phyloP scores from a whole-genome alignment of 2,888 invertebrate genomes.

The Neoaliturus tenellus region DNA sequence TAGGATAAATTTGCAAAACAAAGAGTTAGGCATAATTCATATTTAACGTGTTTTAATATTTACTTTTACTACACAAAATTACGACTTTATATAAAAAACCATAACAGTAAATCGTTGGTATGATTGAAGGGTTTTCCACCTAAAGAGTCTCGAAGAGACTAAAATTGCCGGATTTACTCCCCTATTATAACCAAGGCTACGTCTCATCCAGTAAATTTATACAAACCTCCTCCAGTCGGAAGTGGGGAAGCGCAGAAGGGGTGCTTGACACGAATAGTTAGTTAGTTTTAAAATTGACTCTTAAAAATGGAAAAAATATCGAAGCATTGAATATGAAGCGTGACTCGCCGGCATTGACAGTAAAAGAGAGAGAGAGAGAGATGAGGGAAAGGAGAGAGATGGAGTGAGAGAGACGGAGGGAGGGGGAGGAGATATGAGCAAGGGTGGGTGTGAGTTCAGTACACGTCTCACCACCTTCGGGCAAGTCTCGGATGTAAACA shows the following conservation, averaged over 20 bases:
- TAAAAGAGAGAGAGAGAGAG: not conserved
- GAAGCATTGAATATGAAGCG: not conserved
- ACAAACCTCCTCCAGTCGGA: not conserved
- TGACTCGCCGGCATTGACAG: not conserved
- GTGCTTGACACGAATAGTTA: not conserved
- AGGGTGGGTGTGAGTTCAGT: not conserved
- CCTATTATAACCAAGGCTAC: too few species aligned
- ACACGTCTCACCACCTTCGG: slow-evolving; percentile 1
- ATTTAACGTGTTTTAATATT: too few species aligned
- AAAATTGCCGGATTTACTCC: too few species aligned
- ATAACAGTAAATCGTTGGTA: too few species aligned
- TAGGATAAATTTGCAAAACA: too few species aligned
- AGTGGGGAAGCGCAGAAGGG: not conserved
- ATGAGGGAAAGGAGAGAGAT: not conserved
- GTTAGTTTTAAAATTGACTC: not conserved
- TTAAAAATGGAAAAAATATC: slow-evolving; percentile 9
- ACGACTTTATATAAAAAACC: too few species aligned
- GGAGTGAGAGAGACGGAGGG: not conserved
- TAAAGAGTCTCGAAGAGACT: too few species aligned
- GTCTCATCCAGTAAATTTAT: not conserved
- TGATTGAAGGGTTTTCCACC: too few species aligned
- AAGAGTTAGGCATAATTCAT: too few species aligned
- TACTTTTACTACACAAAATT: too few species aligned
- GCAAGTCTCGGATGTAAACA: not conserved
- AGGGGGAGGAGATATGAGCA: not conserved